These are phyloP conservation scores for Cinclus cinclus DNA, from an alignment of 2,113 vertebrate genomes.

Conservation along the genomic window DNA sequence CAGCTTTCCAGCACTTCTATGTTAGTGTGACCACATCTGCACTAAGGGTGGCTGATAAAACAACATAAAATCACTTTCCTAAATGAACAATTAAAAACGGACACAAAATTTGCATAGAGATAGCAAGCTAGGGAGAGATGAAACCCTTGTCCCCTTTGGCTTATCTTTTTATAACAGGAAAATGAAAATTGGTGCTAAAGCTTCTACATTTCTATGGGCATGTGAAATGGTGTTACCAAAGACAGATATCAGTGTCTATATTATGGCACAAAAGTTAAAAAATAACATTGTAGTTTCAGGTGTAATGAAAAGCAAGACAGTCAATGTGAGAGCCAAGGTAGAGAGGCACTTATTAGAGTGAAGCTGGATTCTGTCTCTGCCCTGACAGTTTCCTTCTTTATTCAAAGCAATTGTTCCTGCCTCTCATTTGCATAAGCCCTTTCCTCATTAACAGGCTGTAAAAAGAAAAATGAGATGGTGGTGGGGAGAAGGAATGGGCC, in stretches of 20 bases:
- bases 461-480: slow-evolving; percentile 34
- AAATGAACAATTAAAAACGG: slow-evolving; percentile 64
- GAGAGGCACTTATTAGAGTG: background rate
- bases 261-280: background rate
- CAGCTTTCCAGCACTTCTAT: background rate
- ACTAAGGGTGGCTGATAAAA: slow-evolving; percentile 30
- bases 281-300: background rate
- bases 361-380: slow-evolving; percentile 5
- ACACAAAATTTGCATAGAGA: slow-evolving; percentile 60
- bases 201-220: background rate
- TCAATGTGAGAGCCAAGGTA: background rate
- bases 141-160: slow-evolving; percentile 25
- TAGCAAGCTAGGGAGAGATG: slow-evolving; percentile 54
- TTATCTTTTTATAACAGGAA: slow-evolving; percentile 34
- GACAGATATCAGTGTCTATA: background rate
- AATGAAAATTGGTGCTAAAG: slow-evolving; percentile 35
- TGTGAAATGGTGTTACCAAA: background rate
- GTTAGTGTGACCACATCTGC: background rate
- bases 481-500: slow-evolving; percentile 1
- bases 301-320: background rate
- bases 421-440: slow-evolving; percentile 68
- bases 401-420: slow-evolving; percentile 34
- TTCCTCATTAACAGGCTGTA: slow-evolving; percentile 60
- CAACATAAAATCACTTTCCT: slow-evolving; percentile 45
- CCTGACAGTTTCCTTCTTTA: slow-evolving; percentile 39